Evolutionary conservation across 92 coral and sea anemone genomes (phyloP).

Genomic region (Epizoanthus illoricatus): DNA sequence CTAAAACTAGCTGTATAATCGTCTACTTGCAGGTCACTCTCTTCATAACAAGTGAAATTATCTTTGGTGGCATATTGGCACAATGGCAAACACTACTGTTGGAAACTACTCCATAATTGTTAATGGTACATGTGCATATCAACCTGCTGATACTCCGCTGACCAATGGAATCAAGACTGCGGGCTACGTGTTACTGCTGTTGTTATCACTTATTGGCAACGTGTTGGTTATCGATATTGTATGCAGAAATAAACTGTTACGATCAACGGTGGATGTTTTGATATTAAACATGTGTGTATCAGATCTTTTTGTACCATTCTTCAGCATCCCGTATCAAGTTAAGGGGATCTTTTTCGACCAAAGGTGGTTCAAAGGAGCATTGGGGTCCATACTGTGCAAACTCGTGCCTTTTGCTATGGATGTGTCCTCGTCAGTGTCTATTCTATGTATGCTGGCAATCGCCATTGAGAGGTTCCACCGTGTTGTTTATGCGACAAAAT

Average conservation of each 20-base stretch:
- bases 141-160: no score
- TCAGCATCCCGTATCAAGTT: not conserved
- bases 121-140: no score
- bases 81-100: no score
- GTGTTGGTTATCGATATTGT: not conserved
- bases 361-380: not conserved
- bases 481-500: not conserved
- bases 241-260: not conserved
- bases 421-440: not conserved
- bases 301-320: constrained; percentile 12
- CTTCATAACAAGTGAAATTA: no score
- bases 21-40: no score
- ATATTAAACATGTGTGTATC: constrained; percentile 10
- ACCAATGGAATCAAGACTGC: not conserved
- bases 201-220: not conserved
- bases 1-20: no score
- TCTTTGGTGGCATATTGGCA: no score
- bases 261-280: constrained; percentile 5
- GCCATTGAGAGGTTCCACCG: constrained; percentile 10
- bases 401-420: constrained; percentile 16
- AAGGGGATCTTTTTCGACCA: not conserved
- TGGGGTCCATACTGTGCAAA: constrained; percentile 8
- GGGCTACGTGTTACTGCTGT: not conserved
- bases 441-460: constrained; percentile 20
- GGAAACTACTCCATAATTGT: no score